Evolutionary conservation across 2,888 invertebrate genomes (phyloP), one percentile per base, ranked within the genome.

Genomic region (Isotomurus palustris): DNA sequence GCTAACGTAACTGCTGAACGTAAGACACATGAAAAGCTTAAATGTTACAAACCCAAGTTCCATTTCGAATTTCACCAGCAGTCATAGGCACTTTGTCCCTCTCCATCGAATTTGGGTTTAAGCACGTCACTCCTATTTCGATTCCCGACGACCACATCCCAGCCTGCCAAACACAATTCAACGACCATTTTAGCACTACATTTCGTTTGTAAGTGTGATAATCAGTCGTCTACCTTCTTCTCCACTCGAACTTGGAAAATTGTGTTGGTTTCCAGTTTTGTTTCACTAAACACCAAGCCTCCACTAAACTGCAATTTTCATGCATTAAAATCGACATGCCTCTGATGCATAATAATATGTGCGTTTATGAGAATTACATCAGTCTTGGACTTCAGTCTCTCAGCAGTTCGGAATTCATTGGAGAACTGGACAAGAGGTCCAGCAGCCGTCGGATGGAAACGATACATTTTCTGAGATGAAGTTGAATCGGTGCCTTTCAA

Each of bases 221-320:
- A 17, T 27, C 47, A 51, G 40, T 25, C 29, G 61, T 75, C 73
- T 77, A 92, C 92, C 85, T 91, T 92, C 78, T 86, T 85, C 74
- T 91, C 91, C 73, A 92, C 87, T 72, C 85, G 83, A 64, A 92
- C 85, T 81, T 91, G 89, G 75, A 92, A 92, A 56, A 90, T 77
- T 63, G 86, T 82, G 79, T 91, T 88, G 75, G 90, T 87, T 61
- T 80, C 78, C 27, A 92, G 78, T 3, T 91, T 87, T 70, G 87
- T 85, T 4, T 85, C 83, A 72, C 89, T 87, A 67, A 92, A 81
- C 25, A 91, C 89, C 66, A 92, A 77, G n/a, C 91, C 91, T 78
- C 89, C 86, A 76, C 91, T 90, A 74, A 88, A 91, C 21, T 49
- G 27, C n/a, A 10, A 40, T 10, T n/a, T 12, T 12, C 12, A 40